Conservation (phyloP, 2,797 vertebrate genomes). For the Cirrhinus molitorella region DNA sequence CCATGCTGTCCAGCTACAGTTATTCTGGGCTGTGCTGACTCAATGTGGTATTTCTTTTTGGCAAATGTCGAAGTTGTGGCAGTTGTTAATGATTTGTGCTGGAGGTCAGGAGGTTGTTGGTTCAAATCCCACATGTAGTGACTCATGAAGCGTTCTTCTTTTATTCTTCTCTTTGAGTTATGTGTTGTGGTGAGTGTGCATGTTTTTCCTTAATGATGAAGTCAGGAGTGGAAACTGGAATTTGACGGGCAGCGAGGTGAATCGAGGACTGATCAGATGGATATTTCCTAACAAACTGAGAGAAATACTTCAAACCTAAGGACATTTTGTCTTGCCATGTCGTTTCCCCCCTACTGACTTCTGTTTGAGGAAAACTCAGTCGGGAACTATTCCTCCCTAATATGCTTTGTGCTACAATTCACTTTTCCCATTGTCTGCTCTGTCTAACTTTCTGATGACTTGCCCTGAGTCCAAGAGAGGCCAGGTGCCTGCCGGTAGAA, state of each 20-base stretch:
- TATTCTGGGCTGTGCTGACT: not conserved
- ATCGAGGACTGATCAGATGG: slow-evolving; percentile 5
- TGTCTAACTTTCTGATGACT: slow-evolving; percentile 48
- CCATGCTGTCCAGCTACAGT: not conserved
- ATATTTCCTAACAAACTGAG: slow-evolving; percentile 9
- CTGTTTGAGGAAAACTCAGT: slow-evolving; percentile 9
- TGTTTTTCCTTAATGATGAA: slow-evolving; percentile 54
- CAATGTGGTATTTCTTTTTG: not conserved
- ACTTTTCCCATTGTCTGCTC: slow-evolving; percentile 28
- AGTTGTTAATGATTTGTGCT: not conserved
- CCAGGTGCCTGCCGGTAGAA: slow-evolving; percentile 41
- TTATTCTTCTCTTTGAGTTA: slow-evolving; percentile 22
- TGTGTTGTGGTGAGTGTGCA: not conserved
- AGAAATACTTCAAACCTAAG: slow-evolving; percentile 6
- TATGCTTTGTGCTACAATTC: slow-evolving; percentile 5
- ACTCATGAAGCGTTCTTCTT: not conserved
- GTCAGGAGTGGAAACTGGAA: not conserved
- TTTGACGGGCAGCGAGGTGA: slow-evolving; percentile 12
- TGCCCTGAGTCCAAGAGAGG: slow-evolving; percentile 26
- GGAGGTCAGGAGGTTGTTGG: not conserved
- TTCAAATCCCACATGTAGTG: slow-evolving; percentile 11
- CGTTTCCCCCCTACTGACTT: not conserved
- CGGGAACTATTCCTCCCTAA: slow-evolving; percentile 11
- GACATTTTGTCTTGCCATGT: not conserved
- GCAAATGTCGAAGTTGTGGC: not conserved